Evolutionary conservation across 2,113 vertebrate species (phyloP).

Genomic region (Athene noctua): DNA sequence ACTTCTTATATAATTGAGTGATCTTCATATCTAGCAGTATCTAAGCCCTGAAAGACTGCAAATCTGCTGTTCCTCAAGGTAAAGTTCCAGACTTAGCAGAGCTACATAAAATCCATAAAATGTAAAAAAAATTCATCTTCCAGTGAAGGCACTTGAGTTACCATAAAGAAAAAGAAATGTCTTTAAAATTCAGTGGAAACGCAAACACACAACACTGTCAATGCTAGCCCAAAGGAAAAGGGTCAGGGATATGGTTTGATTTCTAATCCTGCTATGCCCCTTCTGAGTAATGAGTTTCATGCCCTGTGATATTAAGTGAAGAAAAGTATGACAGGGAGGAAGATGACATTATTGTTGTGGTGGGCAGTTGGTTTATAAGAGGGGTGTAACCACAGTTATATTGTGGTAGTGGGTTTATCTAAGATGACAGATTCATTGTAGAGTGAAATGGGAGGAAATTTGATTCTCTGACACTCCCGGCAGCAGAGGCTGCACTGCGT

Average conservation of each 20-base stretch:
- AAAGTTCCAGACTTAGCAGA: not conserved
- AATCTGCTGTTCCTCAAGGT: not conserved
- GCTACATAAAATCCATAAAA: not conserved
- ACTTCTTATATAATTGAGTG: not conserved
- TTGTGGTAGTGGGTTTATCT: not conserved
- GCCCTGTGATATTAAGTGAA: not conserved
- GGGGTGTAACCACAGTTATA: not conserved
- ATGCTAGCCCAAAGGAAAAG: not conserved
- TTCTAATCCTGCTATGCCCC: not conserved
- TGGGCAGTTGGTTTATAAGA: not conserved
- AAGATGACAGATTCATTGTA: not conserved
- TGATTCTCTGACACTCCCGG: not conserved
- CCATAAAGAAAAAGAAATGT: not conserved
- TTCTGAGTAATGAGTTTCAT: not conserved
- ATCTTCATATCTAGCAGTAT: not conserved
- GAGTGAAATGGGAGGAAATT: not conserved
- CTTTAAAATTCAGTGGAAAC: not conserved
- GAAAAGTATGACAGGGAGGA: not conserved
- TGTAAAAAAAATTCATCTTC: not conserved
- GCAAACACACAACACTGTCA: not conserved
- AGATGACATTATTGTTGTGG: not conserved
- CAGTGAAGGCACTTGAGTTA: not conserved
- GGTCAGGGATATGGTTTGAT: not conserved
- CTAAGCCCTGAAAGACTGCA: not conserved
- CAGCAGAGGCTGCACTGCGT: accelerated